These are phyloP conservation scores for Platycheirus albimanus DNA, from an alignment of 2,888 invertebrate species.

Conservation along the genomic window DNA sequence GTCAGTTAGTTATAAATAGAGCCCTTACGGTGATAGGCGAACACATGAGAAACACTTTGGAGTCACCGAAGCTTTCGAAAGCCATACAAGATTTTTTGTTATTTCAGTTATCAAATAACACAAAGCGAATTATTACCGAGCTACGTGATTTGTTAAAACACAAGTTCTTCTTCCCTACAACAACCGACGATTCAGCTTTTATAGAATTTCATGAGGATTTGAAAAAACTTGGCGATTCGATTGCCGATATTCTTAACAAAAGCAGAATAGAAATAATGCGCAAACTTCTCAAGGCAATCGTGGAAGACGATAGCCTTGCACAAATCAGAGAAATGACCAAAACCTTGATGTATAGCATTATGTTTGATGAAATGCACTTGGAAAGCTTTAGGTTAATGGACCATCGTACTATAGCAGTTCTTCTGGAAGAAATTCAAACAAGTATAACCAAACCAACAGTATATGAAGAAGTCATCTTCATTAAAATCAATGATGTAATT, in stretches of 20 bases:
- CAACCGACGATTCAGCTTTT: too few species aligned
- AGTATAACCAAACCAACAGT: too few species aligned
- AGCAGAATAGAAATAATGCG: conserved; percentile 5
- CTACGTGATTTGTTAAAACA: conserved; percentile 54
- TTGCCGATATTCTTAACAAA: conserved; percentile 14
- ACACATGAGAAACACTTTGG: conserved; percentile 75
- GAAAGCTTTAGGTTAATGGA: neutral
- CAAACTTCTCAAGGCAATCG: neutral
- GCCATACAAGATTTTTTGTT: conserved; percentile 35
- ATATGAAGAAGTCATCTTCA: too few species aligned
- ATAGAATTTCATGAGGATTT: conserved; percentile 15
- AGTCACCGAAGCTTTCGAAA: conserved; percentile 75
- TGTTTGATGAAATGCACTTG: neutral
- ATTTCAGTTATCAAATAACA: neutral
- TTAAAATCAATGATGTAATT: too few species aligned
- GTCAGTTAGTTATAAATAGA: conserved; percentile 72
- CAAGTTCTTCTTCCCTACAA: too few species aligned
- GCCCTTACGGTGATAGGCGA: conserved; percentile 75
- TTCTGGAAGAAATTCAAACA: too few species aligned
- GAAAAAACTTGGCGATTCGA: conserved; percentile 11
- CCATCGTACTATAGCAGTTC: too few species aligned
- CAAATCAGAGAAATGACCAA: neutral
- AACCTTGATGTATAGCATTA: neutral
- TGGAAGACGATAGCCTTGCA: neutral
- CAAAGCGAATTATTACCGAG: conserved; percentile 25